A percentile compares a stretch with the other conserved stretches of the same genome.
These are phyloP conservation scores for Clamator glandarius DNA, from an alignment of 2,797 vertebrate species.

Conservation along the genomic window DNA sequence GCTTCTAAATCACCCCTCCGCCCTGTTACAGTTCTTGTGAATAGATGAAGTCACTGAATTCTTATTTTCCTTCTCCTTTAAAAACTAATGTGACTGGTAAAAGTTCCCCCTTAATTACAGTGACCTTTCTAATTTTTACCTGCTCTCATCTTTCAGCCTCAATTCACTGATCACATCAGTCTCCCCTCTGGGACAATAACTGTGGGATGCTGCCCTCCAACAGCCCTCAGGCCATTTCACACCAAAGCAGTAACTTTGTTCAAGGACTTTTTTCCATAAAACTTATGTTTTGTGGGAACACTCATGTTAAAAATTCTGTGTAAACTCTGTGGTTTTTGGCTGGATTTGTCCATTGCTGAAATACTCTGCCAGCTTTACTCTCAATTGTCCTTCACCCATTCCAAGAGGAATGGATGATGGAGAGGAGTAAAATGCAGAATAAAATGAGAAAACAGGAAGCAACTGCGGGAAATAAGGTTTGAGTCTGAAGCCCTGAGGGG, in stretches of 20 bases:
- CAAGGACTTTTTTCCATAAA: background rate
- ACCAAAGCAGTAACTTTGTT: background rate
- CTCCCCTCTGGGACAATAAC: rapidly evolving
- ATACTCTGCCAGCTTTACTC: background rate
- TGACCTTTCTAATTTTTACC: background rate
- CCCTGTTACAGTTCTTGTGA: background rate
- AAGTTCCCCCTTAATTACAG: background rate
- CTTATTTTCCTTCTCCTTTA: background rate
- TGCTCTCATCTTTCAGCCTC: background rate
- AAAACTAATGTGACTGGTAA: background rate
- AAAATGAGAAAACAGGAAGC: background rate
- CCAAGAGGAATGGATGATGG: background rate
- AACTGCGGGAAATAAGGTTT: background rate
- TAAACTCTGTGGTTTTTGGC: background rate
- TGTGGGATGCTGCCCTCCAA: background rate
- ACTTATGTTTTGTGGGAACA: background rate
- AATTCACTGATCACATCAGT: background rate
- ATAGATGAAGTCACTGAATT: background rate
- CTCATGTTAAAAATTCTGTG: background rate
- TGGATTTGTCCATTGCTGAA: background rate
- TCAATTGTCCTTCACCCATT: background rate
- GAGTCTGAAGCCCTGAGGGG: background rate
- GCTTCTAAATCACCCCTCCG: background rate
- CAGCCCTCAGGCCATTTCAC: background rate
- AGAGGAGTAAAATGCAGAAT: background rate